Base-by-base conservation (phyloP, 2,113 vertebrate genomes). In the Hoplias malabaricus region DNA sequence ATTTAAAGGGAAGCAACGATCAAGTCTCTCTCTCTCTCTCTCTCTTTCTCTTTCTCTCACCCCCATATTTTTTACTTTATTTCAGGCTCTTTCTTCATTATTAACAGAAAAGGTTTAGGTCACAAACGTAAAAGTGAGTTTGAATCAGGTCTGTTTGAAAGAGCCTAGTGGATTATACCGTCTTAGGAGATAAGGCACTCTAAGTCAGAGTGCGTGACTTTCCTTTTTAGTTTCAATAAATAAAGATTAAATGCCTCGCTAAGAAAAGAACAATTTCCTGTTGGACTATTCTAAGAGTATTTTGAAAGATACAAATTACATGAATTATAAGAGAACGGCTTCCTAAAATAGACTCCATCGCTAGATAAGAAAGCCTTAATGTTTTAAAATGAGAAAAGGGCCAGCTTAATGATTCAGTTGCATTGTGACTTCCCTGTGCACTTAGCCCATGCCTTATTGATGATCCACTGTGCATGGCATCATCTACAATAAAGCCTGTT, bases 361-460 rank as follows among this genome's bases (percentile, higher is more conserved):
- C 29, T 10, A 69, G 7, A 75, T 54, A 33, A 50, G 19, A 50
- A 59, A 13, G 42, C 34, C 57, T 43, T 69, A 43, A 59, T 21
- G 68, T 69, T 23, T 57, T 75, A 75, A 42, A 69, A 62, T 67
- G 34, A 11, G n/a, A 53, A 34, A 56, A 13, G 21, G 63, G 63
- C 12, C 34, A 38, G 38, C 21, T 40, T 11, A 4, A 48, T 57
- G 46, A 42, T 40, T 38, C 54, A 65, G 73, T 29, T 53, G 65
- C 53, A 46, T 23, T n/a, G 53, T 59, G 75, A 46, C 27, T 42
- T 66, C 57, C 21, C 23, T 1, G 25, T 27, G 70, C 56, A 78
- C 56, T 67, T 61, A 67, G 36, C 38, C 69, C 48, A 50, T n/a
- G 23, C 33, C 62, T 68, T 65, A 75, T 65, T 59, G 48, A 57